phyloP scores from a whole-genome alignment of 2,113 vertebrate species.

The Erythrocebus patas region DNA sequence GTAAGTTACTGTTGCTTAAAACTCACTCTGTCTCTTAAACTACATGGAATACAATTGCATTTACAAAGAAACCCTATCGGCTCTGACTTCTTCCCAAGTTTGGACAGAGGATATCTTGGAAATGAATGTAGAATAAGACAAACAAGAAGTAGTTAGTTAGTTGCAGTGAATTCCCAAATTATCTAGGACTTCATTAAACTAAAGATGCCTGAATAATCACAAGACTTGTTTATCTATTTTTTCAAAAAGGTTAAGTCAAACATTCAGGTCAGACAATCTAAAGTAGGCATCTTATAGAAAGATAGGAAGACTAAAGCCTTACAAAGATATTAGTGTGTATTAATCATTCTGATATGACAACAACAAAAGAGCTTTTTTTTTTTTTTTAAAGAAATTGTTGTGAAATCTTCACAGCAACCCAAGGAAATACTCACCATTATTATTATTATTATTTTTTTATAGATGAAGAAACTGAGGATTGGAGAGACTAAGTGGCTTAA shows the following conservation, averaged over 20 bases:
- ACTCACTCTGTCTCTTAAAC: not conserved
- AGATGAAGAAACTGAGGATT: not conserved
- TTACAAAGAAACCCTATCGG: not conserved
- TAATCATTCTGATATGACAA: not conserved
- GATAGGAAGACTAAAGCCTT: not conserved
- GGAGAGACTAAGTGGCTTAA: not conserved
- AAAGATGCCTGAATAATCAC: not conserved
- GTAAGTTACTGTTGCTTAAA: not conserved
- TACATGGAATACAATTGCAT: not conserved
- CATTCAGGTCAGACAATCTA: not conserved
- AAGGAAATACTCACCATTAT: not conserved
- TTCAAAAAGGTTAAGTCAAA: not conserved
- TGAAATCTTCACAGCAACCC: not conserved
- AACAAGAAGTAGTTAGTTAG: not conserved
- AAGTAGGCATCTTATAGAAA: slow-evolving; percentile 18
- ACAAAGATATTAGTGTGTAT: not conserved
- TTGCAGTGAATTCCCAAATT: not conserved
- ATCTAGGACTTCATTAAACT: not conserved
- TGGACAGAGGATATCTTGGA: not conserved
- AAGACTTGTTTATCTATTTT: not conserved
- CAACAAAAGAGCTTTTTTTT: not conserved
- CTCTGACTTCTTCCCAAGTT: not conserved
- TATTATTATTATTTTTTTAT: not conserved
- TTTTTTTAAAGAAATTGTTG: not conserved
- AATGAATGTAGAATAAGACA: not conserved